Percentiles rank a stretch among this genome's conserved stretches.
Evolutionary conservation across 2,888 invertebrate genomes (phyloP).

Genomic region (Rhorus exstirpatorius): DNA sequence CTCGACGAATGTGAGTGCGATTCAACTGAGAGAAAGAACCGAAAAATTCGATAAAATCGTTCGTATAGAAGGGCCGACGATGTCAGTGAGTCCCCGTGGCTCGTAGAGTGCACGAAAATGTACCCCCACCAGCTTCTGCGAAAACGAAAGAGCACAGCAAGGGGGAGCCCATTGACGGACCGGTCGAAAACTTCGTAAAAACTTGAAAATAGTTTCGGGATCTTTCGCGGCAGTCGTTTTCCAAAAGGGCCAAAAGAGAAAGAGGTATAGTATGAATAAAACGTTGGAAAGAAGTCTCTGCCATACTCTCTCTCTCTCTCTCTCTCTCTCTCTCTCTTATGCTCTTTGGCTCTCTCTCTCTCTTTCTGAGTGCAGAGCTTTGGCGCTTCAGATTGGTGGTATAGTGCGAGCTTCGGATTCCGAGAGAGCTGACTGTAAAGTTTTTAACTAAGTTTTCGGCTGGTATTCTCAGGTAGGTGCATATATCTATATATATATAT

Average conservation of each 20-base stretch:
- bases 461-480: slow-evolving; percentile 73
- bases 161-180: slow-evolving; percentile 73
- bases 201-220: slow-evolving; percentile 82
- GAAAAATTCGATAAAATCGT: slow-evolving; percentile 51
- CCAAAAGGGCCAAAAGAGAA: slow-evolving; percentile 67
- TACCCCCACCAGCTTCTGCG: slow-evolving; percentile 10
- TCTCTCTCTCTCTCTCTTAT: too few species aligned
- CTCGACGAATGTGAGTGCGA: slow-evolving; percentile 37
- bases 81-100: slow-evolving; percentile 23
- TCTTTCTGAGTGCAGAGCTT: slow-evolving; percentile 60
- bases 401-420: slow-evolving; percentile 80
- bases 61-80: slow-evolving; percentile 61
- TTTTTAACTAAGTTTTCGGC: slow-evolving; percentile 84
- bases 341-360: too few species aligned
- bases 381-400: slow-evolving; percentile 70
- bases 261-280: slow-evolving; percentile 22
- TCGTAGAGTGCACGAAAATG: slow-evolving; percentile 7
- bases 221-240: slow-evolving; percentile 66
- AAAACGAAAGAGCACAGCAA: slow-evolving; percentile 24
- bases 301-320: slow-evolving; percentile 40
- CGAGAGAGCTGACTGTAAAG: slow-evolving; percentile 83
- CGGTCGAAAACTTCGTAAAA: slow-evolving; percentile 80
- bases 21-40: slow-evolving; percentile 50
- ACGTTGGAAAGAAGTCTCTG: slow-evolving; percentile 55
- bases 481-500: slow-evolving; percentile 12